phyloP scores from a whole-genome alignment of 2,888 invertebrate species.

The Seladonia tumulorum region DNA sequence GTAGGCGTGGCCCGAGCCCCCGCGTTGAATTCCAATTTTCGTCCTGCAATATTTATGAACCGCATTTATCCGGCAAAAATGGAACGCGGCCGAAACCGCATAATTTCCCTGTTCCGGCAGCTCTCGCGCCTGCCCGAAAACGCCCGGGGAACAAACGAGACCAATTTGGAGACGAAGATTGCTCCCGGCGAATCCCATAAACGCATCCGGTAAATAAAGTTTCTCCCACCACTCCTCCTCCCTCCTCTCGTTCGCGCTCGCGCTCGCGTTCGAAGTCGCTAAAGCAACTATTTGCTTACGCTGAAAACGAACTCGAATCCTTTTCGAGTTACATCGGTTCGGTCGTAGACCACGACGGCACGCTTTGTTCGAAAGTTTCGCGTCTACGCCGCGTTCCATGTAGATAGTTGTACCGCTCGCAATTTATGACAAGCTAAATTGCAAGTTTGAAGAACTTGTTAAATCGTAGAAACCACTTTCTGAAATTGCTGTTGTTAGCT shows the following conservation, averaged over 20 bases:
- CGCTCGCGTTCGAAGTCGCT: neutral
- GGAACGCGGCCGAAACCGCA: conserved; percentile 47
- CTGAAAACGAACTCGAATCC: neutral
- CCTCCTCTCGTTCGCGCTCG: too few relatives aligned
- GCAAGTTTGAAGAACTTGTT: conserved; percentile 7
- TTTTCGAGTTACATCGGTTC: neutral
- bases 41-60: conserved; percentile 49
- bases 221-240: neutral
- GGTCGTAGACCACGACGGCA: neutral
- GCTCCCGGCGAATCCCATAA: neutral
- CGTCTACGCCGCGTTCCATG: neutral
- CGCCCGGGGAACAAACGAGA: neutral
- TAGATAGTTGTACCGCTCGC: neutral
- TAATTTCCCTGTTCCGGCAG: conserved; percentile 28
- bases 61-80: conserved; percentile 65
- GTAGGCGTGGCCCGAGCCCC: conserved; percentile 7
- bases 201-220: conserved; percentile 11
- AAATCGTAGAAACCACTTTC: conserved; percentile 10
- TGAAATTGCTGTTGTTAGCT: neutral
- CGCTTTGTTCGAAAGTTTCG: conserved; percentile 12
- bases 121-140: neutral
- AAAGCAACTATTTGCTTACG: conserved; percentile 17
- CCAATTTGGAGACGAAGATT: conserved; percentile 1
- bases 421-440: conserved; percentile 7
- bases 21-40: conserved; percentile 54